These are phyloP conservation scores for Rhodeus uyekii DNA, from an alignment of 2,797 vertebrate species.

Conservation along the genomic window DNA sequence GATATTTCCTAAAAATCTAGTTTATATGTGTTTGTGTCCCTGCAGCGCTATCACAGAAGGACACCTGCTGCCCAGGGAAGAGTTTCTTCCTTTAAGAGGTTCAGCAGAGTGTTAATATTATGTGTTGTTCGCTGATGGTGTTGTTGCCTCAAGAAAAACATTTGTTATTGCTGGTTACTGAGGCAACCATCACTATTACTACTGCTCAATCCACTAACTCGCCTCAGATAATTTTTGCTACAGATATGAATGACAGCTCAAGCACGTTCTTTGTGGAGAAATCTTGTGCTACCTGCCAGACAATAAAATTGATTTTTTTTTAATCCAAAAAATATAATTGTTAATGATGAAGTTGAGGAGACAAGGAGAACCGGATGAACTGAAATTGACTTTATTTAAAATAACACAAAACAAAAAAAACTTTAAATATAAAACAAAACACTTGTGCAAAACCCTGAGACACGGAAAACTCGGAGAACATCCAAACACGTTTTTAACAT, in stretches of 20 bases:
- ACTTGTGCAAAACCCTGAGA: too few relatives aligned
- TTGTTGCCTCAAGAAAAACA: not conserved
- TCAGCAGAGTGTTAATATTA: constrained; percentile 60
- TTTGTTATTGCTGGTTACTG: not conserved
- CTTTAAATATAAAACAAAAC: too few relatives aligned
- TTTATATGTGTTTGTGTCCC: constrained; percentile 68
- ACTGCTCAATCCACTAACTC: not conserved
- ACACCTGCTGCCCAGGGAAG: constrained; percentile 72
- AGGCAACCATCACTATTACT: not conserved
- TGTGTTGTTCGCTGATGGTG: constrained; percentile 53
- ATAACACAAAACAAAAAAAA: too few relatives aligned
- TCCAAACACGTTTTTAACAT: too few relatives aligned
- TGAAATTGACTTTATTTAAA: too few relatives aligned
- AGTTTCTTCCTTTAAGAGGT: constrained; percentile 58
- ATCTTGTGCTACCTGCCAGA: not conserved
- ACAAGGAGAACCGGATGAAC: too few relatives aligned
- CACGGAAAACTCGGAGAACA: too few relatives aligned
- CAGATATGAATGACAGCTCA: not conserved
- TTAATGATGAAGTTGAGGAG: too few relatives aligned
- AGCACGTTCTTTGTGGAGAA: not conserved
- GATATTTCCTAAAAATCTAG: constrained; percentile 67
- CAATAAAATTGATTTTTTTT: too few relatives aligned
- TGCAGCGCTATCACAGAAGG: constrained; percentile 65
- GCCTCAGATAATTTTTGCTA: not conserved
- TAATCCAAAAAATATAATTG: too few relatives aligned